Evolutionary conservation across 1,140 invertebrate genomes (phyloP), one percentile per base, ranked within the genome.

Genomic region (Hycleus cichorii): DNA sequence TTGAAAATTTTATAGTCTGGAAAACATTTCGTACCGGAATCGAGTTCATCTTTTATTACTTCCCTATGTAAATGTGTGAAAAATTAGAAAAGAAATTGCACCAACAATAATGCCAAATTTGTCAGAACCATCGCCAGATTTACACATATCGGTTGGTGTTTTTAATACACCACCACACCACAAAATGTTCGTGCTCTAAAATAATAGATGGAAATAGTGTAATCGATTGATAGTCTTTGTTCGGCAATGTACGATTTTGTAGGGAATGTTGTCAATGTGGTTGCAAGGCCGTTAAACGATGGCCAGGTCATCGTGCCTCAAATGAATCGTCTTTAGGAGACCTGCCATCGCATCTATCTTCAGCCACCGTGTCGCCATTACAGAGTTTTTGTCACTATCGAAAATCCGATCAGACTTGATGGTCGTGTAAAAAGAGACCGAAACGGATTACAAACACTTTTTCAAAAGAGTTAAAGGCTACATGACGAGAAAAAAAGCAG

Each of bases 1-100:
- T 58, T 58, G 57, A 58, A 58, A 58, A 58, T 58, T 58, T 58
- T 58, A 58, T 58, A 58, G 57, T 45, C 52, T 46, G 57, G 57
- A 58, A 58, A 58, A 58, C 52, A 58, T 58, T 52, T 52, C 32
- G 47, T 44, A 58, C 51, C 49, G 57, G 57, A 58, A 58, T 52
- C 57, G 51, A 49, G 42, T 32, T 44, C 46, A 53, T 53, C 51
- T 53, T 24, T 38, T 53, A 45, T 46, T 46, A 53, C 51, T 53
- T 53, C 43, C 43, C 4, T 32, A 27, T 45, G 42, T 11, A 53
- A 46, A 45, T 45, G 9, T 46, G 42, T n/a, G 26, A 45, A 53
- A 26, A 53, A 53, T 46, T 53, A 32, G 7, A 32, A 32, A 32
- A 32, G 7, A 32, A 32, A 32, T 7, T 4, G 32, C 32, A 32